phyloP scores from a whole-genome alignment of 2,113 vertebrate genomes.

The Channa maculata region DNA sequence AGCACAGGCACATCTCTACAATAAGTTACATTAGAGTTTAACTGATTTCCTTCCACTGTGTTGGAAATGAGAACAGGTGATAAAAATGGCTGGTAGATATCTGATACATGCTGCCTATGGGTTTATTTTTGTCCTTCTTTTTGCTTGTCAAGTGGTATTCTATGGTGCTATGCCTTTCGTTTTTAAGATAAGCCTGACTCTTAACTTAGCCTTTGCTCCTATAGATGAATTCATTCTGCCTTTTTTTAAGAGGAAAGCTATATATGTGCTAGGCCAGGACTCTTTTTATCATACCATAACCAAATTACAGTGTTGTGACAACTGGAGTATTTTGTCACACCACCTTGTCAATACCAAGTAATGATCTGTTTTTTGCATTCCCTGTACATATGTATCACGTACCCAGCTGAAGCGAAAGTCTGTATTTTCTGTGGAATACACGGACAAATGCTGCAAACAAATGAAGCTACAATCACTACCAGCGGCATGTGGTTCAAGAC shows the following conservation, averaged over 20 bases:
- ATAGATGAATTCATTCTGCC: slow-evolving; percentile 40
- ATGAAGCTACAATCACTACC: slow-evolving; percentile 14
- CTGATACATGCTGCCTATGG: slow-evolving; percentile 26
- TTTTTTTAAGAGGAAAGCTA: slow-evolving; percentile 29
- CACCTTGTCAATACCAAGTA: slow-evolving; percentile 10
- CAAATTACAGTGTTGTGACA: slow-evolving; percentile 18
- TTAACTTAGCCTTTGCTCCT: slow-evolving; percentile 27
- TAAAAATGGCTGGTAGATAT: slow-evolving; percentile 30
- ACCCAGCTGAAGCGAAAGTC: slow-evolving; percentile 69
- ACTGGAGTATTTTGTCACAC: slow-evolving; percentile 27
- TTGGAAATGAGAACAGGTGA: slow-evolving; percentile 21
- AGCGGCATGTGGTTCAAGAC: slow-evolving; percentile 24
- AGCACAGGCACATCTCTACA: slow-evolving; percentile 16
- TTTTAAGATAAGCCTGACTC: slow-evolving; percentile 16
- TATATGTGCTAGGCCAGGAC: not conserved
- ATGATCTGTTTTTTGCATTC: slow-evolving; percentile 31
- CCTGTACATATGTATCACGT: slow-evolving; percentile 48
- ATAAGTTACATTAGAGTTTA: slow-evolving; percentile 13
- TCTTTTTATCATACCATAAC: slow-evolving; percentile 13
- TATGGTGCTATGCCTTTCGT: slow-evolving; percentile 67
- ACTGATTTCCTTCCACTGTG: not conserved
- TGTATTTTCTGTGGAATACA: slow-evolving; percentile 61
- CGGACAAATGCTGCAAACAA: slow-evolving; percentile 40
- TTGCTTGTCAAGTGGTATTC: slow-evolving; percentile 68
- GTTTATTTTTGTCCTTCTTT: slow-evolving; percentile 29